Evolutionary conservation across 1,140 invertebrate species (phyloP).

Genomic region (Chironomus striatipennis): DNA sequence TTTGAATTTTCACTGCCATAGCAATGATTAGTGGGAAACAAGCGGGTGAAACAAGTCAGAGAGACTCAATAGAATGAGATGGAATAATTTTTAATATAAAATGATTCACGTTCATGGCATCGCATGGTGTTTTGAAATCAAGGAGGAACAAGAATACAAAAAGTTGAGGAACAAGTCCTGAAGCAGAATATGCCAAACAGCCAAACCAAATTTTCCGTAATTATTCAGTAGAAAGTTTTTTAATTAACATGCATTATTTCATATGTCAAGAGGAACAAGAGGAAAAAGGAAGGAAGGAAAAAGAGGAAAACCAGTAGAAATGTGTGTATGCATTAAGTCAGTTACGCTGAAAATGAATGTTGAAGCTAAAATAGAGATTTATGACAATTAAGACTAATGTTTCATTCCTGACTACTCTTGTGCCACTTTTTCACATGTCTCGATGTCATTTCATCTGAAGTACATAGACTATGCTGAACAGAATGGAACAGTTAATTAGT

Average conservation of each 20-base stretch:
- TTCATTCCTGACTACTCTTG: not conserved
- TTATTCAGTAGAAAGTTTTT: constrained; percentile 1
- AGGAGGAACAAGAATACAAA: not conserved
- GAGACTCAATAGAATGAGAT: too few species aligned
- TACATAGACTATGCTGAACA: not conserved
- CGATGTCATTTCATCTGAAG: not conserved
- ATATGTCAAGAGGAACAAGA: not conserved
- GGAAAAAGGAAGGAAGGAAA: not conserved
- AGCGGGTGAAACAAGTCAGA: too few species aligned
- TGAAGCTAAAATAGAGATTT: not conserved
- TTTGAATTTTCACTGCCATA: not conserved
- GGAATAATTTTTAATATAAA: too few species aligned
- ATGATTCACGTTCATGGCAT: not conserved
- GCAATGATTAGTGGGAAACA: not conserved
- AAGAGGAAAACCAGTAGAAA: too few species aligned
- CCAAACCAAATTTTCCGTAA: not conserved
- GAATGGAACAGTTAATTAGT: too few species aligned
- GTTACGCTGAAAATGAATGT: too few species aligned
- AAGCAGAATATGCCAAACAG: not conserved
- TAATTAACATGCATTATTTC: constrained; percentile 14
- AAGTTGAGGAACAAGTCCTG: not conserved
- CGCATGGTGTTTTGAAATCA: not conserved
- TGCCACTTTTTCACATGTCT: not conserved
- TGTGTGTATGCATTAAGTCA: too few species aligned
- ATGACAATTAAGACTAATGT: constrained; percentile 2